These are phyloP conservation scores for Gymnoscopelus braueri DNA, from an alignment of 2,797 vertebrate species.

Conservation along the genomic window DNA sequence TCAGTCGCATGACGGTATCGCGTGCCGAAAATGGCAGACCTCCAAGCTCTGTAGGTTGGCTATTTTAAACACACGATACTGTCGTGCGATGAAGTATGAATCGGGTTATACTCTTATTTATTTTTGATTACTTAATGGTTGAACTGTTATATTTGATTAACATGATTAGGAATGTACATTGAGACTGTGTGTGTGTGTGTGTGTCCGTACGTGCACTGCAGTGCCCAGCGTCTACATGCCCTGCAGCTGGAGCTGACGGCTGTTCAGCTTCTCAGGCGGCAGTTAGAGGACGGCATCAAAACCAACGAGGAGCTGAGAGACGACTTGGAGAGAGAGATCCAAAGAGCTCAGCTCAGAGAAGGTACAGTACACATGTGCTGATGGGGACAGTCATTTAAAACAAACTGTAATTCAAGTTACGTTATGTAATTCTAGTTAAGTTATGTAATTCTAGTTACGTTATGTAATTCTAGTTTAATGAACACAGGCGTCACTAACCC, in stretches of 20 bases:
- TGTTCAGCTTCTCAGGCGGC: conserved; percentile 86
- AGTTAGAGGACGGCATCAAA: conserved; percentile 87
- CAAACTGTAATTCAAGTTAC: neutral
- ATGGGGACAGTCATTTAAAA: conserved; percentile 41
- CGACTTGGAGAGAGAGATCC: conserved; percentile 87
- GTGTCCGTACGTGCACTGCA: conserved; percentile 42
- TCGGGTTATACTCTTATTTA: too few relatives aligned
- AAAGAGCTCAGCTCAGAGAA: conserved; percentile 83
- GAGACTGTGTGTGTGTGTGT: neutral
- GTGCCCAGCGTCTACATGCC: conserved; percentile 74
- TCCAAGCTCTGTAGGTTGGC: too few relatives aligned
- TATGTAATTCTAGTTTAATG: too few relatives aligned
- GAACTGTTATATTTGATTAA: neutral
- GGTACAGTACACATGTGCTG: conserved; percentile 78
- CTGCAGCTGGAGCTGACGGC: conserved; percentile 88
- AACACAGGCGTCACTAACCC: neutral
- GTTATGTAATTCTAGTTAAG: too few relatives aligned
- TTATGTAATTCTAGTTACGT: too few relatives aligned
- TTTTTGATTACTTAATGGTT: neutral
- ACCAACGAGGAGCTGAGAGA: conserved; percentile 86
- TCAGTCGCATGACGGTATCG: too few relatives aligned
- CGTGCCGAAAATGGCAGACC: too few relatives aligned
- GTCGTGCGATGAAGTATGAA: too few relatives aligned
- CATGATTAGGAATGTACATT: neutral
- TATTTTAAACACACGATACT: too few relatives aligned